phyloP scores from a whole-genome alignment of 2,113 vertebrate genomes.

The Casuarius casuarius region DNA sequence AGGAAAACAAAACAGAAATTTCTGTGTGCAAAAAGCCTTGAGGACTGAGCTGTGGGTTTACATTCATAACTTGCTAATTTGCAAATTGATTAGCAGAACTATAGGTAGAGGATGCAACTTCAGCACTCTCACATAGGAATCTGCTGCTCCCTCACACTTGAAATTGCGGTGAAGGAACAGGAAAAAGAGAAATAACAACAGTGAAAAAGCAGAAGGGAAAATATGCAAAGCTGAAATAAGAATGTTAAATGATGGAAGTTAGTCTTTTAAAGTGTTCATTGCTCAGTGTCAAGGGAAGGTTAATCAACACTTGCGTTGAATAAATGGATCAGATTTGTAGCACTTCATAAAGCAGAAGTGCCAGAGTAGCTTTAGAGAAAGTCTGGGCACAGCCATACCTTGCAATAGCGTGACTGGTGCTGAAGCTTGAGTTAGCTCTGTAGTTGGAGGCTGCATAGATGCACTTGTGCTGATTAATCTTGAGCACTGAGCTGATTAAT shows the following conservation, averaged over 20 bases:
- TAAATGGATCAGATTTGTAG: neutral
- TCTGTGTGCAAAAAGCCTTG: neutral
- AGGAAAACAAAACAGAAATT: neutral
- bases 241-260: accelerated
- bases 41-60: neutral
- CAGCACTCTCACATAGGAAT: neutral
- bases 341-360: neutral
- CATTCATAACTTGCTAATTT: neutral
- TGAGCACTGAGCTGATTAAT: neutral
- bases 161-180: neutral
- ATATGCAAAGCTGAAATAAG: accelerated
- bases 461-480: neutral
- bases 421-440: neutral
- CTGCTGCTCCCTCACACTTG: neutral
- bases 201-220: neutral
- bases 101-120: neutral
- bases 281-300: neutral
- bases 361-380: neutral
- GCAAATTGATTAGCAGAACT: neutral
- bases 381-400: neutral
- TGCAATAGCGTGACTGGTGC: accelerated
- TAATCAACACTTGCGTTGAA: neutral
- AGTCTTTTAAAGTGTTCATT: neutral
- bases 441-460: neutral
- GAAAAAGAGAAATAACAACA: neutral